Base-by-base conservation (phyloP, 2,888 invertebrate species). In the Metellina segmentata region DNA sequence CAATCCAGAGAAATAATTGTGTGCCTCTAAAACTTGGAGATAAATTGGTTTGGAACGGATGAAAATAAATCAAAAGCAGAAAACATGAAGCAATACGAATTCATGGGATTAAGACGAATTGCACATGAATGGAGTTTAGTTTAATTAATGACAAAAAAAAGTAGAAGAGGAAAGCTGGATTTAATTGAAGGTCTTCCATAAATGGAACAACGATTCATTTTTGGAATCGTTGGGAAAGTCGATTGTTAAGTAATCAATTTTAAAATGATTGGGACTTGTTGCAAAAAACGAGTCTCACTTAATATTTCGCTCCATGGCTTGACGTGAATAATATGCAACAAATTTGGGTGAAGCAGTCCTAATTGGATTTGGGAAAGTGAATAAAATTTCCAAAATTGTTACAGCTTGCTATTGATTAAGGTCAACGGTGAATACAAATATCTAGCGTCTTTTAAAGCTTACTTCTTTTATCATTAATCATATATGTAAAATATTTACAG, bases 31-130 rank as follows among this genome's bases (percentile, higher is more conserved):
- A 74, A 20, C 20, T 74, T 16, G 16, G 61, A 61, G 16, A 61
- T 49, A 34, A 85, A 61, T 71, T 49, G 34, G 70, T 69, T 70
- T 53, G 20, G 7, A 19, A 72, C 49, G 34, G 71, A 49, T 69
- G 7, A 48, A 81, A 20, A 48, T 48, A 34, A 81, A 75, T 61
- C 6, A 61, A 61, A 81, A 34, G 49, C 9, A 11, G 61, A 8
- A 16, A 61, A 16, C 16, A 61, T 6, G 11, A 79, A 79, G 34
- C 16, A 20, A 79, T 79, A 1, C 20, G 82, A 82, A 71, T 82
- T 51, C 51, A 52, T 19, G 82, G 70, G 82, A 82, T 51, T 85
- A 85, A 61, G 85, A 52, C 53, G 9, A 53, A 53, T 6, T 13
- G 7, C 9, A 49, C 48, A 9, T 71, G 82, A 82, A 49, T 71